phyloP scores from a whole-genome alignment of 2,797 vertebrate species.

The Spatula clypeata region DNA sequence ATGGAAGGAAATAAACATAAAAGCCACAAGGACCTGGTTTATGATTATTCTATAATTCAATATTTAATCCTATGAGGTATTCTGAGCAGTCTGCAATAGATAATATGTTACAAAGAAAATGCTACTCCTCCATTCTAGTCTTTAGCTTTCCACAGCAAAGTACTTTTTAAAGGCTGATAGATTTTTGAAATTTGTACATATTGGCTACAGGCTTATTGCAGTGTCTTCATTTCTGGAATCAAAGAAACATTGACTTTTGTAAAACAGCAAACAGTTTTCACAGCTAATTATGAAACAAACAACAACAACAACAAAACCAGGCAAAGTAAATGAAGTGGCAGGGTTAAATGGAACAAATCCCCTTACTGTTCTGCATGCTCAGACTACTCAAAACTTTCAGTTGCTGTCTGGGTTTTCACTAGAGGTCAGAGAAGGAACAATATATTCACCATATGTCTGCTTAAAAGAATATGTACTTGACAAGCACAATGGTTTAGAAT shows the following conservation, averaged over 20 bases:
- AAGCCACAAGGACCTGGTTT: conserved; percentile 1
- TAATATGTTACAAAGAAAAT: background rate
- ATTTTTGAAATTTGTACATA: background rate
- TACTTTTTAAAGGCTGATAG: background rate
- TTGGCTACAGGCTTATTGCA: background rate
- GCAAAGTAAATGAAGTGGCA: background rate
- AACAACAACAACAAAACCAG: background rate
- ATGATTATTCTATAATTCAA: conserved; percentile 54
- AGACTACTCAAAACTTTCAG: background rate
- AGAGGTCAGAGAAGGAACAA: background rate
- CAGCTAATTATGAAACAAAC: background rate
- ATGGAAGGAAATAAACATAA: conserved; percentile 59
- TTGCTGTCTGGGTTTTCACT: background rate
- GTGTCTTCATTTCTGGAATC: background rate
- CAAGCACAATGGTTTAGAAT: background rate
- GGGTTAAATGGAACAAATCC: background rate
- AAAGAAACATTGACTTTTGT: background rate
- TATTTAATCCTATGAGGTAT: conserved; percentile 45
- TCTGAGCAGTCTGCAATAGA: background rate
- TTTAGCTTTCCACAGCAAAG: background rate
- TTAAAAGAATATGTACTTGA: background rate
- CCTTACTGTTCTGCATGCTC: background rate
- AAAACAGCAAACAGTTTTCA: background rate
- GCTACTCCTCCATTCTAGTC: background rate
- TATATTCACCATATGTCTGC: background rate